Evolutionary conservation across 2,797 vertebrate species (phyloP), one percentile per base, ranked within the genome.

Genomic region (Gymnoscopelus braueri): DNA sequence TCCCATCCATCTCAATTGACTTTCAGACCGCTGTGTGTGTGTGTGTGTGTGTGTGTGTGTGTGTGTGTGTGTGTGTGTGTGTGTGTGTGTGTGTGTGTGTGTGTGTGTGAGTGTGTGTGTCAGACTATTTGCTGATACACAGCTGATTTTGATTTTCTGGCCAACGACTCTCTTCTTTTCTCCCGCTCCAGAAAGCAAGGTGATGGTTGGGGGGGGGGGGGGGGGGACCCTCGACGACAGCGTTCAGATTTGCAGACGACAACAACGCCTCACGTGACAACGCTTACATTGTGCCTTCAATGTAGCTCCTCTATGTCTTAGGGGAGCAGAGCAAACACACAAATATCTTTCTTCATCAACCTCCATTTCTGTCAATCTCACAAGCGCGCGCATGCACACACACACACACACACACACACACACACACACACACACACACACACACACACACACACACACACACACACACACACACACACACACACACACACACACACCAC

Each of bases 1-100:
- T 67, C 76, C 85, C 71, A 87, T 89, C 82, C 73, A 39, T 87
- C 80, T 84, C 79, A 59, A 77, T 76, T 72, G 81, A 86, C 84
- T 76, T 67, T 67, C 66, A 70, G 52, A 44, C 49, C 3, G 7
- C 14, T 0, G 4, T 13, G 59, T 66, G 79, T 61, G 64, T 5
- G 44, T 55, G 57, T 15, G 63, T 55, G 63, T 59, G 71, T 60
- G 39, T 53, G 32, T 0, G 4, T 12, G 59, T 67, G 78, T 63
- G 64, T 5, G 48, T 59, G 57, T 24, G 60, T 58, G 65, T 62
- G 70, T 60, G 39, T 52, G 8, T 12, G 26, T 0, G 4, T 12
- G 59, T 67, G 79, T 63, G 64, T 5, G 48, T 60, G 57, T 19
- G 61, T 57, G 65, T 63, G 71, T 60, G 32, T 53, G 9, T 13